phyloP scores from a whole-genome alignment of 2,888 invertebrate genomes.

The Geotrupes spiniger region DNA sequence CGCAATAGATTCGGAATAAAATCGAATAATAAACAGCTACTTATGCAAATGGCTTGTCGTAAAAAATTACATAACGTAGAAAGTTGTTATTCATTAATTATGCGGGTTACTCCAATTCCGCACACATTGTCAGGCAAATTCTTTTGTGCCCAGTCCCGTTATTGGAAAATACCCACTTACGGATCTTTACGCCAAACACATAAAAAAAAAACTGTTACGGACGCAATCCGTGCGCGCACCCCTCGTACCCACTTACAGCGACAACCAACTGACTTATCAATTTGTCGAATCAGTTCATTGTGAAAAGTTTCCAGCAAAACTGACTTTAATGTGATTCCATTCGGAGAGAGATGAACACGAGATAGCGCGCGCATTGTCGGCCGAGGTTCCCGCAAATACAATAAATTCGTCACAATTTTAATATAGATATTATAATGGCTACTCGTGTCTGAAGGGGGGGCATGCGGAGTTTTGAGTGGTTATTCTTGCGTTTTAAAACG shows the following conservation, averaged over 20 bases:
- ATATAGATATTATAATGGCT: constrained; percentile 32
- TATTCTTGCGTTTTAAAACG: constrained; percentile 4
- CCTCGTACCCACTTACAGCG: constrained; percentile 18
- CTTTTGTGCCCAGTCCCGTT: neutral
- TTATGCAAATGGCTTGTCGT: no score
- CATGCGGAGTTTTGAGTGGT: constrained; percentile 1
- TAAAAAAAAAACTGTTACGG: constrained; percentile 17
- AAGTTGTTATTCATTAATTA: neutral
- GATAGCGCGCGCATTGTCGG: constrained; percentile 30
- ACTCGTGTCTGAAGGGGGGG: constrained; percentile 22
- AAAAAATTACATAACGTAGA: no score
- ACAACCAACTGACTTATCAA: constrained; percentile 24
- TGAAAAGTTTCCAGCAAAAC: constrained; percentile 31
- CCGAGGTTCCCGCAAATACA: constrained; percentile 35
- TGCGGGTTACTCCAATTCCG: constrained; percentile 1
- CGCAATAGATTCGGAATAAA: no score
- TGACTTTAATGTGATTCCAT: constrained; percentile 33
- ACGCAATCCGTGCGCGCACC: constrained; percentile 15
- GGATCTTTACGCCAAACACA: neutral
- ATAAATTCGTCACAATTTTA: constrained; percentile 35
- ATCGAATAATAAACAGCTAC: no score
- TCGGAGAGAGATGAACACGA: constrained; percentile 20
- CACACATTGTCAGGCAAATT: neutral
- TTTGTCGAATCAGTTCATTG: constrained; percentile 31
- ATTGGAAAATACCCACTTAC: neutral